Evolutionary conservation across 1,140 invertebrate species (phyloP).

Genomic region (Stenopsyche tienmushanensis): DNA sequence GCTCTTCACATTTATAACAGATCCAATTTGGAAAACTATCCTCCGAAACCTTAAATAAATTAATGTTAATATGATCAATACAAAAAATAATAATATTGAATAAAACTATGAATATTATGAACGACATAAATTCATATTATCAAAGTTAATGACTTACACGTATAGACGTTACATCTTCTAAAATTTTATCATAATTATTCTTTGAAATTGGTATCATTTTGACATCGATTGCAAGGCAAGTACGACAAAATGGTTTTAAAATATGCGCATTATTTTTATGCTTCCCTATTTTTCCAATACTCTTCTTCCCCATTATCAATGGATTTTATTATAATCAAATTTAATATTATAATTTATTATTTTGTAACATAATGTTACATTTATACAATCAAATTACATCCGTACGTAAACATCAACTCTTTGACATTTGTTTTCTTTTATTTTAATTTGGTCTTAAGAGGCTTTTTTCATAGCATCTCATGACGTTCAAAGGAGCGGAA

Average conservation of each 20-base stretch:
- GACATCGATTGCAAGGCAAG: background rate
- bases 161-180: background rate
- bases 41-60: background rate
- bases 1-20: conserved; percentile 8
- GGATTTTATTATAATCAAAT: too few species aligned
- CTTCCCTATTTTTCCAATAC: background rate
- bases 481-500: too few species aligned
- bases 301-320: background rate
- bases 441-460: too few species aligned
- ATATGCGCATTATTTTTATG: background rate
- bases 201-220: background rate
- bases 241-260: background rate
- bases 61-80: too few species aligned
- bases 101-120: background rate
- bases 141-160: background rate
- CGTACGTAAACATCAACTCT: background rate
- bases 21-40: background rate
- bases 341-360: too few species aligned
- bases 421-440: too few species aligned
- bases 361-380: too few species aligned
- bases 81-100: too few species aligned
- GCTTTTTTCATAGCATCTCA: too few species aligned
- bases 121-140: background rate
- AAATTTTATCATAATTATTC: background rate
- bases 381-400: background rate